Percentiles rank a stretch among this genome's conserved stretches.
phyloP scores from a whole-genome alignment of 1,140 invertebrate species.

The Drosophila watanabei region DNA sequence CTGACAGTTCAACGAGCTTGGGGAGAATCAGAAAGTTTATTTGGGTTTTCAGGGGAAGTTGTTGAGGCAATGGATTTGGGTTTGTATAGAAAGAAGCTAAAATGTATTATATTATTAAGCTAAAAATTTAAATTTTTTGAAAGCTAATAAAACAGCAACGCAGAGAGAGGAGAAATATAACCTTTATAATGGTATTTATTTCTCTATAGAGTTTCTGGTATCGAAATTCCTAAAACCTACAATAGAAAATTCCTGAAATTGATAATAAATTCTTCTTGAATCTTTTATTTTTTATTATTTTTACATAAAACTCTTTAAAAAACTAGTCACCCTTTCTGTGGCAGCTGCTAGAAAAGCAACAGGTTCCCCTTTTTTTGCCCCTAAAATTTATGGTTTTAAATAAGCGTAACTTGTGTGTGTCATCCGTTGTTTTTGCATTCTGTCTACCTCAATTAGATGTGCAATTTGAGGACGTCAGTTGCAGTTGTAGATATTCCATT shows the following conservation, averaged over 20 bases:
- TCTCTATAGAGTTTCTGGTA: no score
- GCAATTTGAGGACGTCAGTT: constrained; percentile 39
- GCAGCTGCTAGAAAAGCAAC: constrained; percentile 10
- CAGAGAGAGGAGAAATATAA: background rate
- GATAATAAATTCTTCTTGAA: no score
- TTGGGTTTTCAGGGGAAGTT: constrained; percentile 7
- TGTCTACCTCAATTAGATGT: constrained; percentile 20
- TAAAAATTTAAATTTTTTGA: no score
- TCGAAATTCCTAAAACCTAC: background rate
- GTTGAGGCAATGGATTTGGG: background rate
- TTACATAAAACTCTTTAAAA: no score
- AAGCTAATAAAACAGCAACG: background rate
- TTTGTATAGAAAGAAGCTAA: background rate
- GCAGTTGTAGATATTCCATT: constrained; percentile 9
- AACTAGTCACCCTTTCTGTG: background rate
- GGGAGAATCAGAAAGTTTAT: background rate
- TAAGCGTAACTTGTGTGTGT: background rate
- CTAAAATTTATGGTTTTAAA: background rate
- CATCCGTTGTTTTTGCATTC: constrained; percentile 22
- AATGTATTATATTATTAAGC: background rate
- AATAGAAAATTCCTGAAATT: background rate
- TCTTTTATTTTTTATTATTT: background rate
- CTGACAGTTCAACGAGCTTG: constrained; percentile 14
- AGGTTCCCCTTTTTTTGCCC: background rate
- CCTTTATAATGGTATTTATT: no score